phyloP scores from a whole-genome alignment of 2,113 vertebrate species.

The Perognathus longimembris region DNA sequence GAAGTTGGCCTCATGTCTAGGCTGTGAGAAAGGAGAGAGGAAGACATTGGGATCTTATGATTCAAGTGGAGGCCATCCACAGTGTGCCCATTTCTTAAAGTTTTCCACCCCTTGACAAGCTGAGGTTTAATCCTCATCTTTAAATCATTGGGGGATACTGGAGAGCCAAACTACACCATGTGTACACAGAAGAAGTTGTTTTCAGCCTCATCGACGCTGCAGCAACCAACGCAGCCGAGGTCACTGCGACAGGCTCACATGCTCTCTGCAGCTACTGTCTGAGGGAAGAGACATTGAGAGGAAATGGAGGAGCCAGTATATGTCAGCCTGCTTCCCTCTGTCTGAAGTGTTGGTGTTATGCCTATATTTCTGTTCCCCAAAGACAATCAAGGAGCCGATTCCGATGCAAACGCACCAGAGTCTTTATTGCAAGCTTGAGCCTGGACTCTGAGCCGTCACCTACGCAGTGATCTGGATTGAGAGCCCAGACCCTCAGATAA shows the following conservation, averaged over 20 bases:
- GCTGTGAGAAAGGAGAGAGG: background rate
- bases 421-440: too few relatives aligned
- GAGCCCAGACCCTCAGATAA: too few relatives aligned
- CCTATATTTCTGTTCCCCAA: too few relatives aligned
- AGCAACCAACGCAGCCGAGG: background rate
- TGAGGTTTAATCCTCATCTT: background rate
- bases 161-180: too few relatives aligned
- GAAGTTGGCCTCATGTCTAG: background rate
- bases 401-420: too few relatives aligned
- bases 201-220: background rate
- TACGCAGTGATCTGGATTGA: too few relatives aligned
- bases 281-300: background rate
- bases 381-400: too few relatives aligned
- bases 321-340: background rate
- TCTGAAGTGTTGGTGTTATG: too few relatives aligned
- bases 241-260: background rate
- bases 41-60: too few relatives aligned
- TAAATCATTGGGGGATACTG: background rate
- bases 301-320: background rate
- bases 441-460: too few relatives aligned
- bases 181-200: background rate
- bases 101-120: background rate
- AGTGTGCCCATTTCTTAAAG: background rate
- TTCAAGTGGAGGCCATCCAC: background rate
- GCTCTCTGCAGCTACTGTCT: background rate